phyloP scores from a whole-genome alignment of 2,888 invertebrate species.

The Caenorhabditis sp. region DNA sequence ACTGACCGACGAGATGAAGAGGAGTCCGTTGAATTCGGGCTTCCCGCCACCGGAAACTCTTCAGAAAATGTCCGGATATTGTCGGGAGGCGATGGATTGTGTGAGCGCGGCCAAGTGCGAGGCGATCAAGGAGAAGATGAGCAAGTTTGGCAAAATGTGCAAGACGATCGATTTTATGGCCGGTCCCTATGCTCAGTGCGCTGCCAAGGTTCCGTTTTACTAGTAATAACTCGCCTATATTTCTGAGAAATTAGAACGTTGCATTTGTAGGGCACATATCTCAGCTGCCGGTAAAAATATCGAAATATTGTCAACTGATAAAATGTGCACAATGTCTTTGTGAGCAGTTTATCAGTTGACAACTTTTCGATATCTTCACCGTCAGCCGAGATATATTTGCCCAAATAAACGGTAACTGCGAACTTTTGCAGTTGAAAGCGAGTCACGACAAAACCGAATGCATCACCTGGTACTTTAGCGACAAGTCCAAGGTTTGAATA shows the following conservation, averaged over 20 bases:
- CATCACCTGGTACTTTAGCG: constrained; percentile 43
- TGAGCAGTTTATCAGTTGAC: too few relatives aligned
- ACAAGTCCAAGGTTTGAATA: constrained; percentile 15
- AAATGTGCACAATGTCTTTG: too few relatives aligned
- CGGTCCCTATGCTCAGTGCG: constrained; percentile 45
- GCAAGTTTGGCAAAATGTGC: constrained; percentile 31
- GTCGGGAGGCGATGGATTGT: constrained; percentile 40
- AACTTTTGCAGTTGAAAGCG: constrained; percentile 29
- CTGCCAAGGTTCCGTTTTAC: constrained; percentile 30
- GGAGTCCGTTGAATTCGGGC: constrained; percentile 28
- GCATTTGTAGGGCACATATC: too few relatives aligned
- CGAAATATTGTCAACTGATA: too few relatives aligned
- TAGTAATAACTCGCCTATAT: too few relatives aligned
- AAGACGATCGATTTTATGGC: constrained; percentile 45
- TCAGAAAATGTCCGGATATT: constrained; percentile 34
- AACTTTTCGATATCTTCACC: too few relatives aligned
- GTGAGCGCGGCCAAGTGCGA: constrained; percentile 23
- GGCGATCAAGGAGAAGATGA: constrained; percentile 33
- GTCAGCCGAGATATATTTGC: too few relatives aligned
- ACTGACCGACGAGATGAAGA: constrained; percentile 44
- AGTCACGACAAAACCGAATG: constrained; percentile 34
- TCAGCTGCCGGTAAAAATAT: too few relatives aligned
- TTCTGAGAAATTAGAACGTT: neutral
- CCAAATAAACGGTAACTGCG: neutral
- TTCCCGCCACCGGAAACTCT: constrained; percentile 36